These are phyloP conservation scores for Choloepus didactylus DNA, from an alignment of 2,797 vertebrate species.

Conservation along the genomic window DNA sequence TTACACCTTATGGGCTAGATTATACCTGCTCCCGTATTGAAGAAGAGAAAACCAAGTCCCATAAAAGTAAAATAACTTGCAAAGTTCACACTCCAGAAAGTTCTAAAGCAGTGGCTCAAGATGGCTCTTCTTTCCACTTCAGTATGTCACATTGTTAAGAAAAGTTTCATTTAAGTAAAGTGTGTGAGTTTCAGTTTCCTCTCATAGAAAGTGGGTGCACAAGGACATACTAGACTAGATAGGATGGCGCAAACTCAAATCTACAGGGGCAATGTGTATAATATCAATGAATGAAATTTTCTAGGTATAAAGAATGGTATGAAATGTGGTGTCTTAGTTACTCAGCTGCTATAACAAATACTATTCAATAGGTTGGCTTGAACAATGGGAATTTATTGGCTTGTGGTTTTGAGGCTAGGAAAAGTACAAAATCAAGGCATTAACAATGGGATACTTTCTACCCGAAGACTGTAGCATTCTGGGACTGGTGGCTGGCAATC, in stretches of 20 bases:
- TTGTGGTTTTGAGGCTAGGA: no score
- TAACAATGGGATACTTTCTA: no score
- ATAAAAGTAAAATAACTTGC: not conserved
- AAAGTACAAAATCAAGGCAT: no score
- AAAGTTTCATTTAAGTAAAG: conserved; percentile 1
- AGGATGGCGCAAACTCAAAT: not conserved
- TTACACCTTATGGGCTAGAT: not conserved
- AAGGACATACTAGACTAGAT: not conserved
- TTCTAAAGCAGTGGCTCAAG: not conserved
- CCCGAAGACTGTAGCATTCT: no score
- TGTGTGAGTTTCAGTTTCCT: not conserved
- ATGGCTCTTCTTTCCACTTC: not conserved
- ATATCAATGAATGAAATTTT: not conserved
- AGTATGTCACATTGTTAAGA: not conserved
- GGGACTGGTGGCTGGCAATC: no score
- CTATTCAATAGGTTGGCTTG: no score
- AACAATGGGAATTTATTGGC: no score
- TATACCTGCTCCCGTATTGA: not conserved
- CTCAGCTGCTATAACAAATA: no score
- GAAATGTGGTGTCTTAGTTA: not conserved
- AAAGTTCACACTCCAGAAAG: not conserved
- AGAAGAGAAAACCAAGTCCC: not conserved
- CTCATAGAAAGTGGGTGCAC: not conserved
- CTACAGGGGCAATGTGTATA: not conserved
- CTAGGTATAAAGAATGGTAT: not conserved